Percentiles rank a stretch among this genome's conserved stretches.
These are phyloP conservation scores for Epinephelus malabaricus DNA, from an alignment of 2,797 vertebrate species.

Conservation along the genomic window DNA sequence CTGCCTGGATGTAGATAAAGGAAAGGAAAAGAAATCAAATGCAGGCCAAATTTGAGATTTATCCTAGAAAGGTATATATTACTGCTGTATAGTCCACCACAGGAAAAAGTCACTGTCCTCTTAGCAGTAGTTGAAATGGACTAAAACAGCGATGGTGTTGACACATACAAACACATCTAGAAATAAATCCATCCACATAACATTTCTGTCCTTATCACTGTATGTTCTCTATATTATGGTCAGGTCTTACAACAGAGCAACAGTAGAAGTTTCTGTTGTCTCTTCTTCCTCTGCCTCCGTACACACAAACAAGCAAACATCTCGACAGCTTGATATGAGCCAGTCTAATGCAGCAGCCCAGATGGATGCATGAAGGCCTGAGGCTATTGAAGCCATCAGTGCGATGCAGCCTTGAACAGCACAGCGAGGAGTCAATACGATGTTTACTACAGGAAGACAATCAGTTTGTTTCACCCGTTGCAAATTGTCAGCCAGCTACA, in stretches of 20 bases:
- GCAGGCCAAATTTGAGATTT: background rate
- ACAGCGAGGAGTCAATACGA: slow-evolving; percentile 31
- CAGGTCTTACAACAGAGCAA: background rate
- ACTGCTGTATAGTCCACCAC: background rate
- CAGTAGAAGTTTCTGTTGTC: slow-evolving; percentile 6
- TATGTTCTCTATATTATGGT: background rate
- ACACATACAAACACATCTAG: background rate
- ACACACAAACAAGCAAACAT: slow-evolving; percentile 13
- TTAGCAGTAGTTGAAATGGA: background rate
- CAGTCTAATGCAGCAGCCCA: slow-evolving; percentile 36
- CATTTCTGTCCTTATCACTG: background rate
- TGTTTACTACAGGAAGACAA: slow-evolving; percentile 15
- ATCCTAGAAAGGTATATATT: background rate
- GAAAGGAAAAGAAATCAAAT: background rate
- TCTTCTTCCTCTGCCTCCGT: background rate
- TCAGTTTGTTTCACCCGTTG: slow-evolving; percentile 11
- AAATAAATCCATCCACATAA: background rate
- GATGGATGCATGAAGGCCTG: slow-evolving; percentile 44
- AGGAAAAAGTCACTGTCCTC: background rate
- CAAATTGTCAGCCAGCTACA: slow-evolving; percentile 4
- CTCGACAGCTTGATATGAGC: slow-evolving; percentile 37
- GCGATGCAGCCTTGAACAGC: slow-evolving; percentile 38
- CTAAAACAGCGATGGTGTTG: background rate
- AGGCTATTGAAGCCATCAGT: slow-evolving; percentile 32
- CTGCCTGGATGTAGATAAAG: background rate